Base-by-base conservation (phyloP, 2,113 vertebrate species). In the Phrynosoma platyrhinos region DNA sequence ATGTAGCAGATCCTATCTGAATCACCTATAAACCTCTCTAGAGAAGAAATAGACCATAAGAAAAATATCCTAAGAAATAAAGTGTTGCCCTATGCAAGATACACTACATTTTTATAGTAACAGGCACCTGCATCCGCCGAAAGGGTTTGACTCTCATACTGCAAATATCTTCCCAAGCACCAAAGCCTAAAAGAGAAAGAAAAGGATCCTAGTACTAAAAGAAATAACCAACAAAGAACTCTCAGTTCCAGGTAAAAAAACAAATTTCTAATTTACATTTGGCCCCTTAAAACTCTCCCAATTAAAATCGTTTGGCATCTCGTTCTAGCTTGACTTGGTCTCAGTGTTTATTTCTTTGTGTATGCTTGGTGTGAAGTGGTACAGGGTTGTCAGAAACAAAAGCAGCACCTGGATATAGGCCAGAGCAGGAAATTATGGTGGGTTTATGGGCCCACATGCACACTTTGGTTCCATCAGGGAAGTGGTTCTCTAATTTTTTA, bases 121-220 rank as follows among this genome's bases (percentile, higher is more conserved):
- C 32, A 87, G 27, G 68, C 88, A 99, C 99, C 98, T 99, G 99
- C 98, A 99, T 99, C 94, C 98, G 97, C 87, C 98, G 97, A 93
- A 98, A 99, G 0, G 98, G 96, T 95, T 98, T 99, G 93, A 92
- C 96, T 93, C 99, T 98, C 98, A 98, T 97, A 81, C 95, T 97
- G 93, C 97, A 96, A 90, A 99, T 95, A 2, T 98, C 97, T 88
- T 99, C 98, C 99, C 99, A 99, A 88, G 97, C 99, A 88, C 98
- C 99, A 94, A 99, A 96, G 95, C 98, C 99, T 99, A 91, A 10
- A 86, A 92, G 30, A 91, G 36, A 88, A 85, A 90, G 27, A 71
- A 78, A 88, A 72, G 71, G 12, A 3, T 83, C 52, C 89, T 5
- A 68, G 21, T 75, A 27, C 47, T 30, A 0, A 18, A 36, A 32